Conservation (phyloP, 2,113 vertebrate genomes). For the Oxyura jamaicensis region DNA sequence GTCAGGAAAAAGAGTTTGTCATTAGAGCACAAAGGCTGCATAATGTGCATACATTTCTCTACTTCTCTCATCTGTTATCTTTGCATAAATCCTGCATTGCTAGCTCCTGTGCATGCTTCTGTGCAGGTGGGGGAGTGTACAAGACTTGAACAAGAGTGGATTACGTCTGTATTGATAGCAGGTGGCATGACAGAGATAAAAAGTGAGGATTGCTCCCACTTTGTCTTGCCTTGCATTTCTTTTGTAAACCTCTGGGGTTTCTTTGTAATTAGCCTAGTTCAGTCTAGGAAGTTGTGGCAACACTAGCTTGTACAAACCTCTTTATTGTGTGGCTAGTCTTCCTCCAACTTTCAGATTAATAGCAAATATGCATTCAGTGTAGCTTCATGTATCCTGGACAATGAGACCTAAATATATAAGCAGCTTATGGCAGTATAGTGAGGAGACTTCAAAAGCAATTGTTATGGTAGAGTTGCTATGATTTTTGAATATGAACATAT, state of each 20-base stretch:
- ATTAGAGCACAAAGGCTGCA: neutral
- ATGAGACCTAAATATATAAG: conserved; percentile 12
- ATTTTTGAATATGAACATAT: neutral
- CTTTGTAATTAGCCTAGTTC: neutral
- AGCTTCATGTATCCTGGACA: neutral
- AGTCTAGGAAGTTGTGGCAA: neutral
- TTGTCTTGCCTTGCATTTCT: neutral
- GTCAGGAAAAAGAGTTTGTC: neutral
- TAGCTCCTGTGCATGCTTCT: neutral
- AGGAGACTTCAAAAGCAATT: neutral
- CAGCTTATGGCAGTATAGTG: neutral
- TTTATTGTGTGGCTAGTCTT: neutral
- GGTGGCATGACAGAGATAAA: neutral
- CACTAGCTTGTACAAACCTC: neutral
- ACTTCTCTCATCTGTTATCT: fast-evolving
- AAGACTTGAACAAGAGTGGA: neutral
- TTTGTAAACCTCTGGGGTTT: neutral
- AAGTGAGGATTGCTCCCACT: neutral
- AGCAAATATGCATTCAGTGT: neutral
- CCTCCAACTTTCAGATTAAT: neutral
- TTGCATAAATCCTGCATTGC: neutral
- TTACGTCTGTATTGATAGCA: neutral
- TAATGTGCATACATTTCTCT: neutral
- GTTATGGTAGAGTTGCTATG: neutral
- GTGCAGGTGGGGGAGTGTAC: neutral